phyloP scores from a whole-genome alignment of 2,113 vertebrate genomes.

The Protobothrops mucrosquamatus region DNA sequence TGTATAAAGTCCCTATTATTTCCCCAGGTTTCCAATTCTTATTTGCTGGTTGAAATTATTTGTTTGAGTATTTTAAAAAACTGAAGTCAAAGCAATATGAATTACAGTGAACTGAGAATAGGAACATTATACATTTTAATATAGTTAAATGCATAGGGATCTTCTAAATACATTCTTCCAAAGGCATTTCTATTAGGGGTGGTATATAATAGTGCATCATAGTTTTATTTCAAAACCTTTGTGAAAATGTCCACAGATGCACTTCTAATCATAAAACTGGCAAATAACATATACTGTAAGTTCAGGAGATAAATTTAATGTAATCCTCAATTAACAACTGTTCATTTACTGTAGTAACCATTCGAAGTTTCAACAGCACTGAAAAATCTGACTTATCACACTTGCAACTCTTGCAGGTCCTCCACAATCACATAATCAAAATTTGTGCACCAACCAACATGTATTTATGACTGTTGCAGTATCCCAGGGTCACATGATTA shows the following conservation, averaged over 20 bases:
- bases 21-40: slow-evolving; percentile 65
- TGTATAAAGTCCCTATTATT: slow-evolving; percentile 69
- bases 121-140: slow-evolving; percentile 10
- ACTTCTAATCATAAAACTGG: background rate
- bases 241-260: background rate
- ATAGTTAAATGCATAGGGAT: slow-evolving; percentile 5
- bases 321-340: background rate
- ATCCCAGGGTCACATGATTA: too few relatives aligned
- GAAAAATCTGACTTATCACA: too few relatives aligned
- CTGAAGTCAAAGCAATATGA: slow-evolving; percentile 56
- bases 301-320: background rate
- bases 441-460: too few relatives aligned
- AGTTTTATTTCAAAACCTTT: background rate
- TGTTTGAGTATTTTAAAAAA: slow-evolving; percentile 69
- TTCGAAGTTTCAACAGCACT: background rate
- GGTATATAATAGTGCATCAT: background rate
- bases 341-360: background rate
- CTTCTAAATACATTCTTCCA: slow-evolving; percentile 36
- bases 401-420: too few relatives aligned
- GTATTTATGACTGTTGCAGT: too few relatives aligned
- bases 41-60: slow-evolving; percentile 68
- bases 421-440: too few relatives aligned
- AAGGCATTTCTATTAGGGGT: slow-evolving; percentile 31
- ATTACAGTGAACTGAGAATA: background rate
- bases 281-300: background rate